These are phyloP conservation scores for Polyommatus iphigenia DNA, from an alignment of 2,888 invertebrate species.

Conservation along the genomic window DNA sequence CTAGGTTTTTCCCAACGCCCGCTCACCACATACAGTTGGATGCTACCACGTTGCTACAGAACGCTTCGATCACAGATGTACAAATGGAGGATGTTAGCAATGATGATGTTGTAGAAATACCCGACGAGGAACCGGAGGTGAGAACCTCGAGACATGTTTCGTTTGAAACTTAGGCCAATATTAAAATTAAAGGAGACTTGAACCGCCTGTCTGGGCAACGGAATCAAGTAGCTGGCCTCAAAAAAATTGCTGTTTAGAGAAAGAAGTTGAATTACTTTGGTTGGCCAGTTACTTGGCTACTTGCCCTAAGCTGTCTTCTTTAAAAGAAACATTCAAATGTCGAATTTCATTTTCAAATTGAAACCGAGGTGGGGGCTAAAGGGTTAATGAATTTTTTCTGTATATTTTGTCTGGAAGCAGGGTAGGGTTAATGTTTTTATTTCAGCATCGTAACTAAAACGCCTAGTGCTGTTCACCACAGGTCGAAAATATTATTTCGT, in stretches of 20 bases:
- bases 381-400: conserved; percentile 1
- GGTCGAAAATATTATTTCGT: conserved; percentile 76
- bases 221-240: neutral
- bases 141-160: conserved; percentile 47
- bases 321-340: neutral
- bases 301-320: neutral
- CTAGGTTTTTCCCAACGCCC: conserved; percentile 89
- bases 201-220: neutral
- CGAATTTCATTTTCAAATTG: neutral
- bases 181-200: neutral
- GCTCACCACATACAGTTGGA: conserved; percentile 90
- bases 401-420: conserved; percentile 44
- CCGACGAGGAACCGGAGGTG: conserved; percentile 73
- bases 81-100: conserved; percentile 88
- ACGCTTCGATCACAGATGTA: conserved; percentile 89
- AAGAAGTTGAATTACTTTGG: too few relatives aligned
- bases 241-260: neutral
- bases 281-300: neutral
- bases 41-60: conserved; percentile 90
- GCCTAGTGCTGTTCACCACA: conserved; percentile 69
- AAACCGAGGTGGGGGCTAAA: neutral
- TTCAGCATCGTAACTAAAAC: conserved; percentile 72
- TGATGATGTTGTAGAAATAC: conserved; percentile 63
- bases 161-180: neutral
- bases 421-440: conserved; percentile 72